A percentile compares a stretch with the other conserved stretches of the same genome.
Conservation (phyloP, 2,888 invertebrate species). For the Eupeodes luniger region DNA sequence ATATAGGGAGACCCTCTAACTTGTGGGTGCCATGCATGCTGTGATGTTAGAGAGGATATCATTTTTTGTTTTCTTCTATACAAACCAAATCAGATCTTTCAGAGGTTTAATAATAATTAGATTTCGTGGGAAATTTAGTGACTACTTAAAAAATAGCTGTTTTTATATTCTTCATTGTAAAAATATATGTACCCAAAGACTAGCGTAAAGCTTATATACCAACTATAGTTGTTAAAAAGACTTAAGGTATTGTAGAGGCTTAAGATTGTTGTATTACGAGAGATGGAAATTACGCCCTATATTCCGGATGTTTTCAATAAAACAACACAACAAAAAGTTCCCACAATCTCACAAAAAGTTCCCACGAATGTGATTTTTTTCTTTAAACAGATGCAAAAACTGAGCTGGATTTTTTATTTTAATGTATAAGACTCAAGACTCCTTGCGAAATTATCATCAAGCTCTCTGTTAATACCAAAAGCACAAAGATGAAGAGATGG, state of each 20-base stretch:
- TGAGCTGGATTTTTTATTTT: slow-evolving; percentile 7
- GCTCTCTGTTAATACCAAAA: neutral
- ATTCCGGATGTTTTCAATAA: slow-evolving; percentile 71
- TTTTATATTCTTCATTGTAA: slow-evolving; percentile 24
- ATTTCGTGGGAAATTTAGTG: slow-evolving; percentile 65
- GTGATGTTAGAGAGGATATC: slow-evolving; percentile 67
- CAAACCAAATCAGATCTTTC: slow-evolving; percentile 70
- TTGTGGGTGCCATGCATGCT: slow-evolving; percentile 61
- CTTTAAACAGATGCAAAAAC: slow-evolving; percentile 24
- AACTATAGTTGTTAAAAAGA: slow-evolving; percentile 3
- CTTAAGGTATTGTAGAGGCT: slow-evolving; percentile 15
- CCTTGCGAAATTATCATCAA: slow-evolving; percentile 28
- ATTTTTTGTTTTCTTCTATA: slow-evolving; percentile 31
- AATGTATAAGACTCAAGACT: neutral
- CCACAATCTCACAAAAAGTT: slow-evolving; percentile 59
- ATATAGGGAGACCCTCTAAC: slow-evolving; percentile 35
- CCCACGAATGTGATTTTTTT: slow-evolving; percentile 45
- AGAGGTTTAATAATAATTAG: slow-evolving; percentile 65
- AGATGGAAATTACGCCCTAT: slow-evolving; percentile 70
- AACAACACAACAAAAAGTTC: slow-evolving; percentile 23
- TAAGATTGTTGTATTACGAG: slow-evolving; percentile 31
- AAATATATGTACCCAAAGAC: neutral
- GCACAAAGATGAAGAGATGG: neutral
- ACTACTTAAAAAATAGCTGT: slow-evolving; percentile 47
- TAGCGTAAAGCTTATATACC: neutral